Evolutionary conservation across 2,113 vertebrate genomes (phyloP).

Genomic region (Callipepla squamata): DNA sequence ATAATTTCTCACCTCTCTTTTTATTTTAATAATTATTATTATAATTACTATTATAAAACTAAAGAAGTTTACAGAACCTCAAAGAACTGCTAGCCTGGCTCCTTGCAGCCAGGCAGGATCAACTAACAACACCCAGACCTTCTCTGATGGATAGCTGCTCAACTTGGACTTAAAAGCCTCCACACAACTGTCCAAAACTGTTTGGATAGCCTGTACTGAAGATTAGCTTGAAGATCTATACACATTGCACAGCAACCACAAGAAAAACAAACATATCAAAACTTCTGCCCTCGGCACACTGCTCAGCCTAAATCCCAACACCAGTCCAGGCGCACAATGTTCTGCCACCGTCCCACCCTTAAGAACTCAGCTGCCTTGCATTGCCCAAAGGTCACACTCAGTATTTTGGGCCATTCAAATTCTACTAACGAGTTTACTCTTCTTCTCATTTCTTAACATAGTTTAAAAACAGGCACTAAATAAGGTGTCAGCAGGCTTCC

Average conservation of each 20-base stretch:
- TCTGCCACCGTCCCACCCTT: background rate
- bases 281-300: background rate
- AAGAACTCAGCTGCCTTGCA: background rate
- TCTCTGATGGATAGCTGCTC: background rate
- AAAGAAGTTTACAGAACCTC: background rate
- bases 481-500: conserved; percentile 49
- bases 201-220: background rate
- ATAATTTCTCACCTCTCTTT: conserved; percentile 26
- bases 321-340: background rate
- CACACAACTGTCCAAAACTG: background rate
- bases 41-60: background rate
- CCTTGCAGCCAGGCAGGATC: background rate
- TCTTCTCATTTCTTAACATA: background rate
- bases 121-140: background rate
- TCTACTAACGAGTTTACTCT: background rate
- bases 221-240: background rate
- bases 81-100: background rate
- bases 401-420: background rate
- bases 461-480: conserved; percentile 54
- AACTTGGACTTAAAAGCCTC: background rate
- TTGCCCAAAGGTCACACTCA: background rate
- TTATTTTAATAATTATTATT: background rate
- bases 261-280: background rate
- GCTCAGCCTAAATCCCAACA: background rate
- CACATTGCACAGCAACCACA: background rate